phyloP scores from a whole-genome alignment of 2,797 vertebrate genomes.

The Brotula barbata region DNA sequence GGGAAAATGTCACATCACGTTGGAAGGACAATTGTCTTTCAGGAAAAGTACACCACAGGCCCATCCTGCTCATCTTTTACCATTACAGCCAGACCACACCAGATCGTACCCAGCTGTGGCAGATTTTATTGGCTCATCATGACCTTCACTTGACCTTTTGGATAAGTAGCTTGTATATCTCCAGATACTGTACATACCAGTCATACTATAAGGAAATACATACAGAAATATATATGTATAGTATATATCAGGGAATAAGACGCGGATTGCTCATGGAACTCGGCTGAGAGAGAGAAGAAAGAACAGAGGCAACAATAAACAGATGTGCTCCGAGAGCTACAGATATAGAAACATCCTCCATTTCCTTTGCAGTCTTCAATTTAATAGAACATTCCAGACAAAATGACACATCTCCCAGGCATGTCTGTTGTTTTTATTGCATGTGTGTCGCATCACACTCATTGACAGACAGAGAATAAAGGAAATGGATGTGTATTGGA shows the following conservation, averaged over 20 bases:
- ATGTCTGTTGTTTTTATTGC: slow-evolving; percentile 17
- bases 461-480: background rate
- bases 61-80: slow-evolving; percentile 24
- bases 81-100: slow-evolving; percentile 13
- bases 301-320: slow-evolving; percentile 40
- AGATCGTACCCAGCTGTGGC: slow-evolving; percentile 19
- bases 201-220: too few relatives aligned
- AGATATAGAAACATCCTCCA: slow-evolving; percentile 30
- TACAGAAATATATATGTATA: too few relatives aligned
- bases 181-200: background rate
- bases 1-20: background rate
- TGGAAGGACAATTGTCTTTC: slow-evolving; percentile 1
- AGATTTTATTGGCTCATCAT: background rate
- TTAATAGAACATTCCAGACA: slow-evolving; percentile 16
- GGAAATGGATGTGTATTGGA: background rate
- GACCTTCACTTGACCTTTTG: slow-evolving; percentile 2
- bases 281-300: slow-evolving; percentile 17
- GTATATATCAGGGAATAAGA: too few relatives aligned
- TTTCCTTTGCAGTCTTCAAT: slow-evolving; percentile 29
- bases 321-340: slow-evolving; percentile 50
- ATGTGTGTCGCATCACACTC: background rate
- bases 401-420: slow-evolving; percentile 13
- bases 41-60: slow-evolving; percentile 17
- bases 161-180: slow-evolving; percentile 10
- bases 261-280: too few relatives aligned